Base-by-base conservation (phyloP, 2,797 vertebrate genomes). In the Acipenser transmontanus region DNA sequence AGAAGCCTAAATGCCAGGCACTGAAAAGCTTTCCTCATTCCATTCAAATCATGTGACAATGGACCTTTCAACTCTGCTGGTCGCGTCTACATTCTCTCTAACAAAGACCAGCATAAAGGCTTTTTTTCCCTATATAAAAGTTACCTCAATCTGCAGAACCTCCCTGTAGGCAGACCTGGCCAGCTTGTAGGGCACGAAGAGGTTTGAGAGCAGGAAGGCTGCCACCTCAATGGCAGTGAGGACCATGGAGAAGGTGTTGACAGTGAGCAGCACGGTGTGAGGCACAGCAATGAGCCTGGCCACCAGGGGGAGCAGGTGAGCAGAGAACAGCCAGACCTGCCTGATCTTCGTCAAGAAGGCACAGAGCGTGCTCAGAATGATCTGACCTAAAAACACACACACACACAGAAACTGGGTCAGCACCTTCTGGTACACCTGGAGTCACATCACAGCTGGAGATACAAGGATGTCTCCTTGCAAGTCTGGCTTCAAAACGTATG, bases 301-400 rank as follows among this genome's bases (percentile, higher is more conserved):
- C 78, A 92, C 71, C 78, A 93, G 68, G 49, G 93, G 93, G 52
- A 94, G 87, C 77, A 89, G 66, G 2, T 91, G 90, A 13, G 87
- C 84, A 0, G 86, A 89, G 66, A 94, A 93, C 12, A 94, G 72
- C 92, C 92, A 94, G 59, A 90, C 86, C 64, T 78, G 88, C 7
- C 76, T 84, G 67, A 90, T 91, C 78, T 85, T 86, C 89, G 91
- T 87, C 62, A 95, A 85, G 66, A 93, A 89, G 34, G 91, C 87
- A 74, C 93, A 94, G 63, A 94, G 78, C 0, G 85, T 83, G 75
- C 87, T 81, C 52, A 94, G 82, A 47, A 92, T 90, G 48, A 93
- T 85, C 84, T 93, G 89, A 74, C 91, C 93, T 95, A 74, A 49
- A 49, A 51, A 62, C 50, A 56, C 6, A 68, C 13, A 62, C 34